Base-by-base conservation (phyloP, 2,797 vertebrate genomes). In the Synaphobranchus kaupii region DNA sequence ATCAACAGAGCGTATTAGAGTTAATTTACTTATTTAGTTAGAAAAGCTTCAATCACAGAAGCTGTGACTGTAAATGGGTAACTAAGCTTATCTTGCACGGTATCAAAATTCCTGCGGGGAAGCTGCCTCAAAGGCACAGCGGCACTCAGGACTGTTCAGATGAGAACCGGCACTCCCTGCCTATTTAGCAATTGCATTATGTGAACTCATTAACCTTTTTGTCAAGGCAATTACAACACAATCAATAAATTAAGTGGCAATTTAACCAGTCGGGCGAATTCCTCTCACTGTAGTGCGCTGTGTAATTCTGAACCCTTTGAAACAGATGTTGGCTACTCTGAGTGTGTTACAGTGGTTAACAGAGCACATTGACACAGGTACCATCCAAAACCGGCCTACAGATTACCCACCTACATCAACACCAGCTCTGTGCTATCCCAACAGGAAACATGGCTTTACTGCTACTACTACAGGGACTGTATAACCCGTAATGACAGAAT, bases 1-100 rank as follows among this genome's bases (percentile, higher is more conserved):
- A 96, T 96, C 96, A 97, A 97, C 97, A 97, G 96, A 96, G 96
- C 96, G 96, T 97, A 98, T 98, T 98, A 98, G 96, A 96, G 96
- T 95, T 98, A 97, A 98, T 98, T 98, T 96, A 97, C 97, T 97
- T 97, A 97, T 97, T 97, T 95, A 92, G 93, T 71, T n/a, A 48
- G 96, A 96, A 96, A 93, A 86, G 92, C 92, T 94, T 96, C 94
- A 94, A 96, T 96, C 96, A 97, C 96, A 95, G 95, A 93, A 97
- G 95, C 97, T 95, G 91, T 96, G 96, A 97, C 96, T 97, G 96
- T 96, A 96, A 95, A 93, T 93, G 95, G 93, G 94, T 92, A 93
- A 39, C 95, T 92, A 93, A 91, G 94, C 94, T 94, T 94, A 94
- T 96, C 95, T 94, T 88, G 84, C 87, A 91, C 90, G 93, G 92